A percentile compares a stretch with the other conserved stretches of the same genome.
Evolutionary conservation across 2,797 vertebrate genomes (phyloP).

Genomic region (Apogon hyalosoma): DNA sequence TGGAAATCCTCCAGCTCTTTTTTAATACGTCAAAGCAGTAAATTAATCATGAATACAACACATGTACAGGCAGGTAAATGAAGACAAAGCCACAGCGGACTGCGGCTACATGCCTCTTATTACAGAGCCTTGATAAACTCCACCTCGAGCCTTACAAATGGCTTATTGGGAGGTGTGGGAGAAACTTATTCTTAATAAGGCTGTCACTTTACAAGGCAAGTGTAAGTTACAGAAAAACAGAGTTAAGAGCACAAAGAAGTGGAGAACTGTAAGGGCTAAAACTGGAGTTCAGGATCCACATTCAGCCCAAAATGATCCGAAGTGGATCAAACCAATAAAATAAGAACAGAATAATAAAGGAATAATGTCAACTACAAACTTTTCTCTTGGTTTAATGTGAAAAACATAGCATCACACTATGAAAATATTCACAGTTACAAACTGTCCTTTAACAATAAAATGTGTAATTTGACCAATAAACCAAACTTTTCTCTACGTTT

Average conservation of each 20-base stretch:
- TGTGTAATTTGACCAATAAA: too few species aligned
- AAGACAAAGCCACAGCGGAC: slow-evolving; percentile 83
- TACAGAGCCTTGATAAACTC: slow-evolving; percentile 81
- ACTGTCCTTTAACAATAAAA: too few species aligned
- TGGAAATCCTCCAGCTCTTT: slow-evolving; percentile 77
- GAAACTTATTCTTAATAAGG: slow-evolving; percentile 84
- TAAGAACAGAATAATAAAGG: too few species aligned
- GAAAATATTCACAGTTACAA: too few species aligned
- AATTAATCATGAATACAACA: slow-evolving; percentile 83
- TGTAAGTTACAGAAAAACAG: slow-evolving; percentile 65
- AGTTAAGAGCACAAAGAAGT: slow-evolving; percentile 41
- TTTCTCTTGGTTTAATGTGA: too few species aligned
- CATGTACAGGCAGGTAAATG: slow-evolving; percentile 85
- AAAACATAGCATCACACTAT: too few species aligned
- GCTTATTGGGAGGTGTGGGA: slow-evolving; percentile 77
- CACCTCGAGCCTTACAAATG: slow-evolving; percentile 79
- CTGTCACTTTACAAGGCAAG: slow-evolving; percentile 73
- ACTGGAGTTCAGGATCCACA: too few species aligned
- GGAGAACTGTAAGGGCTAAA: neutral
- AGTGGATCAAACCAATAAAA: too few species aligned
- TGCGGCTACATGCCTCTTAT: slow-evolving; percentile 73
- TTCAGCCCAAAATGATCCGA: too few species aligned
- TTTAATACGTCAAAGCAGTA: slow-evolving; percentile 84
- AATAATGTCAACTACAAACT: too few species aligned
- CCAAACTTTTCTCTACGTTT: too few species aligned